Percentiles rank a stretch among this genome's conserved stretches.
Evolutionary conservation across 2,888 invertebrate species (phyloP).

Genomic region (Dioctria linearis): DNA sequence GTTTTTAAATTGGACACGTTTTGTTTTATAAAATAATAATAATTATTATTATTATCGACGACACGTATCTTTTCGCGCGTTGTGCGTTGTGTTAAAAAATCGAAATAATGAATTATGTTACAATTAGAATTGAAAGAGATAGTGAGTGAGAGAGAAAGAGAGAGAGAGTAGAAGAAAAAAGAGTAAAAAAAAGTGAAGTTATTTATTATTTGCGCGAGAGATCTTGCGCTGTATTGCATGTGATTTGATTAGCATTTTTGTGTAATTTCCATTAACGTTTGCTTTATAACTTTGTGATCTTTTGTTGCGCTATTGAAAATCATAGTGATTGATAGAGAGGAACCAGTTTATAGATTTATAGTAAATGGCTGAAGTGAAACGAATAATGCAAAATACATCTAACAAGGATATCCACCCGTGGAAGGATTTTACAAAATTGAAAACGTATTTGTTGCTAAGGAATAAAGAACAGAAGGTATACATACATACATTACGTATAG

Average conservation of each 20-base stretch:
- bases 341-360: slow-evolving; percentile 5
- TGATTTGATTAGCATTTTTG: neutral
- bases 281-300: too few relatives aligned
- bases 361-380: slow-evolving; percentile 62
- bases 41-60: too few relatives aligned
- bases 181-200: slow-evolving; percentile 4
- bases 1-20: too few relatives aligned
- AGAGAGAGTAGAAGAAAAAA: neutral
- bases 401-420: slow-evolving; percentile 63
- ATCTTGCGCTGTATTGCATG: neutral
- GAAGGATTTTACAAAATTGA: slow-evolving; percentile 69
- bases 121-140: too few relatives aligned
- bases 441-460: slow-evolving; percentile 68
- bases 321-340: neutral
- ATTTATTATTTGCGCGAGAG: neutral
- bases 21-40: too few relatives aligned
- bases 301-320: slow-evolving; percentile 6
- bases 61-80: too few relatives aligned
- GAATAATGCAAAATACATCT: slow-evolving; percentile 57
- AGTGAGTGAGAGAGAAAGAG: neutral
- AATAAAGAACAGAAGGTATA: slow-evolving; percentile 66
- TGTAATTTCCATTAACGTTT: too few relatives aligned
- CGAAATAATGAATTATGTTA: too few relatives aligned
- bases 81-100: too few relatives aligned
- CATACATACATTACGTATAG: too few relatives aligned